These are phyloP conservation scores for Acrobasis consociella DNA, from an alignment of 2,888 invertebrate genomes.

Conservation along the genomic window DNA sequence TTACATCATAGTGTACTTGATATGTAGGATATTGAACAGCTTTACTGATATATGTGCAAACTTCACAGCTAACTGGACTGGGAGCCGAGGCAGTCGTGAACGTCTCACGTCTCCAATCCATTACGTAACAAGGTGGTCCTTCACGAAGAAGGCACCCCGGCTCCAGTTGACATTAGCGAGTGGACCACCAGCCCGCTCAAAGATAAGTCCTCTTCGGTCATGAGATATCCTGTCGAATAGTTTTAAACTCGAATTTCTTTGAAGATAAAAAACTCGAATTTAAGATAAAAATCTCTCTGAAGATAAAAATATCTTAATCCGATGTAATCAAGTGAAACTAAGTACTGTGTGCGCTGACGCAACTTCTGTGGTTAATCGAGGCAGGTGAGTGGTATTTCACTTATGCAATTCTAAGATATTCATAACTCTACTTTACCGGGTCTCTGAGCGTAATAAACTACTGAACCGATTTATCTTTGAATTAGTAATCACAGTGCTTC, in stretches of 20 bases:
- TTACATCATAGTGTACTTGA: neutral
- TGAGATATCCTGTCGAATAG: conserved; percentile 23
- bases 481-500: neutral
- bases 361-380: neutral
- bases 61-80: conserved; percentile 68
- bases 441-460: conserved; percentile 4
- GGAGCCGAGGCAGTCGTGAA: conserved; percentile 52
- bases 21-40: conserved; percentile 24
- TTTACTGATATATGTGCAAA: conserved; percentile 57
- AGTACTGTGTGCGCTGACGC: conserved; percentile 3
- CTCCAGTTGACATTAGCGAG: conserved; percentile 53
- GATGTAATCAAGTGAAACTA: conserved; percentile 10
- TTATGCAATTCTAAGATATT: conserved; percentile 1
- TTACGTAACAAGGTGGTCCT: conserved; percentile 50
- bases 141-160: conserved; percentile 55
- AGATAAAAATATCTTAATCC: neutral
- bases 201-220: conserved; percentile 55
- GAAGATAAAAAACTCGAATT: neutral
- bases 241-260: neutral
- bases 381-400: conserved; percentile 16
- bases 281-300: no score
- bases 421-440: neutral
- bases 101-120: conserved; percentile 46
- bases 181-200: conserved; percentile 51
- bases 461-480: neutral